Base-by-base conservation (phyloP, 2,888 invertebrate genomes). In the Tinea trinotella region DNA sequence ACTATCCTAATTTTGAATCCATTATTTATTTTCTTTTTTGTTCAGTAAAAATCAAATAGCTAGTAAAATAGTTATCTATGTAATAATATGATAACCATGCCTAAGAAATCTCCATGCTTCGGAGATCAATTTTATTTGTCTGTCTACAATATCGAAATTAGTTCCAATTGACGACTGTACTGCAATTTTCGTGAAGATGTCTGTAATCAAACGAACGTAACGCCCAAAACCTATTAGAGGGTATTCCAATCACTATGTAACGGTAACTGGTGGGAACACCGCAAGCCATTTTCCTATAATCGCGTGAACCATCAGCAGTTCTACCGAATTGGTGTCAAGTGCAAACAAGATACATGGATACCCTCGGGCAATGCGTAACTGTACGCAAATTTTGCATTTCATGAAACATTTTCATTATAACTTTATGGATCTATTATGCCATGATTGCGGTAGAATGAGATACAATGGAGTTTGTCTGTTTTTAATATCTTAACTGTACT, bases 191-290 rank as follows among this genome's bases (percentile, higher is more conserved):
- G 10, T 13, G 2, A 40, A 15, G 40, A 40, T 40, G 13, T 40
- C 40, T 40, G 40, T 40, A 40, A 40, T 40, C 40, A 46, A 19
- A 46, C 18, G 7, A 15, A 19, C 46, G 19, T 9, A 18, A 17
- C 46, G 46, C 46, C 46, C 46, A 46, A 46, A 17, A 46, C 46
- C 46, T 46, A 46, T 46, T 46, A 24, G 24, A 24, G 22, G 50
- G 24, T 50, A 15, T 13, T 66, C 67, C 76, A 74, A 80, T 80
- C 76, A 78, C 65, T 64, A 58, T 48, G 58, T 76, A 80, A 80
- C 81, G 80, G 81, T 71, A 60, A 50, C 24, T 50, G 50, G 59
- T 63, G 65, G 61, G 60, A 68, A 68, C 71, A 73, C 68, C 63
- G 70, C 64, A 55, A 54, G 49, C 19, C 24, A 65, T 70, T 70